Base-by-base conservation (phyloP, 2,113 vertebrate genomes). In the Hydropotes inermis region DNA sequence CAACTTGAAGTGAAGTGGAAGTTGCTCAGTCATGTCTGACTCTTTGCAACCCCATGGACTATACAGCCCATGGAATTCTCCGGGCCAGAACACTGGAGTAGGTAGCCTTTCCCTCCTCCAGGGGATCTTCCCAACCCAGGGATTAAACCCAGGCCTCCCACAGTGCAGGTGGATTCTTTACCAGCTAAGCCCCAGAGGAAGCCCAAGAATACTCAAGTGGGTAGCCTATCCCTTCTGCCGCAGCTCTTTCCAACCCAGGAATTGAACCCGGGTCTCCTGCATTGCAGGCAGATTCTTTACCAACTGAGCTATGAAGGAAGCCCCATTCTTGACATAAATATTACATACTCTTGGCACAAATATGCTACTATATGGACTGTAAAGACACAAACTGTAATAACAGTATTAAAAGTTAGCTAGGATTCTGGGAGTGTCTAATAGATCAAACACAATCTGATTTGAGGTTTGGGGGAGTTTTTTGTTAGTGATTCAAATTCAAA, bases 361-460 rank as follows among this genome's bases (percentile, higher is more conserved):
- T n/a, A 27, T 92, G 17, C 50, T 55, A 45, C 55, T 79, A 57
- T 33, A 85, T 43, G 17, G 21, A 50, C 21, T 28, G 21, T 47
- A 84, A 87, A 83, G 61, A 79, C 6, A 95, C 16, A 79, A 64
- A 70, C 78, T 91, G 8, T 84, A 96, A n/a, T 17, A 85, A 60
- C n/a, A 50, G 16, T 91, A 61, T 85, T 82, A 83, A 81, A 91
- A 55, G 82, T 70, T 87, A 27, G 33, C n/a, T 64, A 91, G 70
- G 45, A 88, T 91, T 92, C 76, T 61, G 14, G 2, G 12, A 85
- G 30, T 39, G 13, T 61, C 58, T 91, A 87, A 33, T 30, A 81
- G 19, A 78, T 61, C 74, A 7, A 93, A 88, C 67, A 58, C 5
- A 74, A 95, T 91, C 58, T 96, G 36, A 96, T 92, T 95, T 94